Conservation (phyloP, 2,888 invertebrate species). For the Scaptomyza caliginosa region DNA sequence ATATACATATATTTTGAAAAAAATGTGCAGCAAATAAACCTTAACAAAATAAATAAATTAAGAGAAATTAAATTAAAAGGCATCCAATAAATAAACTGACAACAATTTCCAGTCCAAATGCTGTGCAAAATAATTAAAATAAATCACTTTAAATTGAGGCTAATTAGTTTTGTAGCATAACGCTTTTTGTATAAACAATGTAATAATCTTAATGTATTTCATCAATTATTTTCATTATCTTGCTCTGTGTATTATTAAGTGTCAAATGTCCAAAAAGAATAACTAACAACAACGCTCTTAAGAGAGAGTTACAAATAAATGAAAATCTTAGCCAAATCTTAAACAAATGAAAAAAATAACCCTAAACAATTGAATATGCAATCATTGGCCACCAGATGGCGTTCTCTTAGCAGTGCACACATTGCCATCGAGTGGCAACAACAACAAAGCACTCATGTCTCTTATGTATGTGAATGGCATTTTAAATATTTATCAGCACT, state of each 20-base stretch:
- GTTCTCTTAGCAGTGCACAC: background rate
- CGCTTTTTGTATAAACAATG: constrained; percentile 20
- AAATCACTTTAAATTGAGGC: constrained; percentile 3
- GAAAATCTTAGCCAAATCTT: constrained; percentile 29
- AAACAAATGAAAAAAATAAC: constrained; percentile 10
- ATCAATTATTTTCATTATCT: constrained; percentile 39
- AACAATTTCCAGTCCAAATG: constrained; percentile 18
- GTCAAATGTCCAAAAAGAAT: constrained; percentile 2
- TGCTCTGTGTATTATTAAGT: constrained; percentile 37
- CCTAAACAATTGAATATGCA: background rate
- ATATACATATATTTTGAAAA: constrained; percentile 58
- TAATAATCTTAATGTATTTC: constrained; percentile 10
- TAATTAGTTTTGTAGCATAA: constrained; percentile 1
- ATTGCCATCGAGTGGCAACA: background rate
- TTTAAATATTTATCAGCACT: constrained; percentile 70
- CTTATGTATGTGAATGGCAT: constrained; percentile 28
- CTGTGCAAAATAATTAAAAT: constrained; percentile 6
- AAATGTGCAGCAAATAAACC: constrained; percentile 13
- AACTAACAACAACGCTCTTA: background rate
- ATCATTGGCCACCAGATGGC: constrained; percentile 42
- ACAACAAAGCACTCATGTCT: constrained; percentile 2
- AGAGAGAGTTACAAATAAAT: constrained; percentile 31
- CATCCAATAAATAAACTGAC: background rate
- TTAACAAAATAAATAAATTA: background rate
- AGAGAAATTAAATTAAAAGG: background rate